Percentiles rank a stretch among this genome's conserved stretches.
Conservation (phyloP, 1,140 invertebrate species). For the Drosophila bifasciata region DNA sequence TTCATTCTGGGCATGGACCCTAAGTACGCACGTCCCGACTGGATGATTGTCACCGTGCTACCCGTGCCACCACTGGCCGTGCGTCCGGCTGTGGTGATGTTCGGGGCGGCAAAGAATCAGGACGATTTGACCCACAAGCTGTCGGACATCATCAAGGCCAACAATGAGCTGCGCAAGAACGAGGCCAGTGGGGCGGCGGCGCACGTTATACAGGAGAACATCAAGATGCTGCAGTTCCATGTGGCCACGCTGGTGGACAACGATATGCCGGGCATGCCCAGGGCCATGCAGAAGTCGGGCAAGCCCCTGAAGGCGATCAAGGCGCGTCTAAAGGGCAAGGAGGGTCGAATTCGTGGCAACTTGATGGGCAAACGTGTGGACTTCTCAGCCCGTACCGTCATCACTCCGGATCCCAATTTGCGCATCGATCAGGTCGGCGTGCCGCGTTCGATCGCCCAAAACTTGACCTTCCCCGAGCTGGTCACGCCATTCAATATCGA, state of each 20-base stretch:
- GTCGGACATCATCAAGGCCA: slow-evolving; percentile 99
- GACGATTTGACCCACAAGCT: slow-evolving; percentile 99
- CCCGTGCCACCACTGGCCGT: slow-evolving; percentile 98
- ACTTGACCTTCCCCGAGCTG: slow-evolving; percentile 99
- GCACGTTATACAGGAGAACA: slow-evolving; percentile 98
- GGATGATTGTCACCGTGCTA: slow-evolving; percentile 99
- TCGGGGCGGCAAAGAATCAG: slow-evolving; percentile 98
- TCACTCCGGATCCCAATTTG: slow-evolving; percentile 99
- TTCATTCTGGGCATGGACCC: slow-evolving; percentile 98
- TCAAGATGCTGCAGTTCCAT: slow-evolving; percentile 99
- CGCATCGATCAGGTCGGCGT: slow-evolving; percentile 99
- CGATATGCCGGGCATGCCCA: slow-evolving; percentile 98
- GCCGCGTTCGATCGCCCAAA: slow-evolving; percentile 98
- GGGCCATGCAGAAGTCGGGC: slow-evolving; percentile 99
- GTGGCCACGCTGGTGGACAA: slow-evolving; percentile 99
- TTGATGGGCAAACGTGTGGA: slow-evolving; percentile 99
- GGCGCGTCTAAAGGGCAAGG: slow-evolving; percentile 95
- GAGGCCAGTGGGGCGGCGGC: slow-evolving; percentile 98
- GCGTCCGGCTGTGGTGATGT: slow-evolving; percentile 99
- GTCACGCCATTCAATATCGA: slow-evolving; percentile 99
- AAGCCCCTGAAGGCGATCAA: slow-evolving; percentile 99
- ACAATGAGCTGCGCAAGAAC: slow-evolving; percentile 97
- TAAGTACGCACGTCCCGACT: slow-evolving; percentile 98
- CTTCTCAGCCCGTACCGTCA: slow-evolving; percentile 99
- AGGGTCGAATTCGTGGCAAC: slow-evolving; percentile 99